Percentiles rank a stretch among this genome's conserved stretches.
Evolutionary conservation across 53 echinoderm and acorn worm genomes (phyloP).

Genomic region (Zoroaster sp.): DNA sequence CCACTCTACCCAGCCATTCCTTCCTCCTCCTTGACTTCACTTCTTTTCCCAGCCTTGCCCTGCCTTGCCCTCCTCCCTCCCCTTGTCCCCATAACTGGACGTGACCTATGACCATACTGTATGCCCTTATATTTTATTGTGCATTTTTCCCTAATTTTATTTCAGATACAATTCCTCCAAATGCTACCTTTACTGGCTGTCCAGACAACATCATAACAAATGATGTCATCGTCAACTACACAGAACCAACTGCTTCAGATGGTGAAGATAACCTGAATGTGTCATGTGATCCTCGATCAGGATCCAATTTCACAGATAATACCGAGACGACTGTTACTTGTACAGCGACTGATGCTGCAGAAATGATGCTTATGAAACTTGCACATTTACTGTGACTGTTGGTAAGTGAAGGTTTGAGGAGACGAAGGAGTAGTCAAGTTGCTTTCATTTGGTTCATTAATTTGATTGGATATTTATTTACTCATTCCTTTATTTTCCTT

Average conservation of each 20-base stretch:
- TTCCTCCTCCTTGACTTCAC: no score
- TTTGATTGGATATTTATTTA: background rate
- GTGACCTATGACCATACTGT: no score
- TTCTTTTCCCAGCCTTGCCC: no score
- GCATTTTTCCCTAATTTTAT: background rate
- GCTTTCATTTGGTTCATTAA: background rate
- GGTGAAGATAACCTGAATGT: background rate
- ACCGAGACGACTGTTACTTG: background rate
- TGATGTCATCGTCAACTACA: background rate
- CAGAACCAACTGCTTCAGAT: background rate
- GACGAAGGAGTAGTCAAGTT: no score
- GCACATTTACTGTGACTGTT: background rate
- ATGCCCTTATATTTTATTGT: no score
- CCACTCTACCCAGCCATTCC: no score
- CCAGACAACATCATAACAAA: conserved; percentile 1
- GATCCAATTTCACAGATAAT: background rate
- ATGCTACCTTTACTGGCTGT: background rate
- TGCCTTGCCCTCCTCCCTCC: background rate
- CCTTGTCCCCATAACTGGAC: no score
- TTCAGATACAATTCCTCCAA: background rate
- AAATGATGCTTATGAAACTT: background rate
- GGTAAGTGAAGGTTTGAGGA: background rate
- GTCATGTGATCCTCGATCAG: background rate
- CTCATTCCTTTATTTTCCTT: no score
- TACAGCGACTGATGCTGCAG: background rate